A percentile compares a stretch with the other conserved stretches of the same genome.
Evolutionary conservation across 1,140 invertebrate species (phyloP).

Genomic region (Caerostris darwini): DNA sequence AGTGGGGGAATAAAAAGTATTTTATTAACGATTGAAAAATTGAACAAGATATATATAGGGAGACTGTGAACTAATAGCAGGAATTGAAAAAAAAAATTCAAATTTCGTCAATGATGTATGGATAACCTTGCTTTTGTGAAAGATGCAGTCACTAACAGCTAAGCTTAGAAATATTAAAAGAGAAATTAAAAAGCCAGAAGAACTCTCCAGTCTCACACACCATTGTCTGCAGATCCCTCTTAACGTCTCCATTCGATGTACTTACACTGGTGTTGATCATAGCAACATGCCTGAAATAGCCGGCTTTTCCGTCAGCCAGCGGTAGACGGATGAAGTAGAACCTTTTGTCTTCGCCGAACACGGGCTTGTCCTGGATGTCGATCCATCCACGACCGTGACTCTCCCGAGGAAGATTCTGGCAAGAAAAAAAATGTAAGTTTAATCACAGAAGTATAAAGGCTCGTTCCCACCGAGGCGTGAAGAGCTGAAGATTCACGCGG

Average conservation of each 20-base stretch:
- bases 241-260: slow-evolving; percentile 34
- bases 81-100: too few relatives aligned
- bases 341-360: slow-evolving; percentile 80
- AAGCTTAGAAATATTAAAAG: neutral
- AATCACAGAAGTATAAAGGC: too few relatives aligned
- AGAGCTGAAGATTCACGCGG: too few relatives aligned
- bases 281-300: slow-evolving; percentile 87
- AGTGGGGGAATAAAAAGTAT: too few relatives aligned
- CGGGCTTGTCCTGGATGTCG: slow-evolving; percentile 84
- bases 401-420: slow-evolving; percentile 66
- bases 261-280: slow-evolving; percentile 83
- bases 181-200: neutral
- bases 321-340: slow-evolving; percentile 85
- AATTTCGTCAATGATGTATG: too few relatives aligned
- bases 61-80: too few relatives aligned
- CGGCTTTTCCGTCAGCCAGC: slow-evolving; percentile 82
- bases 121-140: too few relatives aligned
- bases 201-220: slow-evolving; percentile 59
- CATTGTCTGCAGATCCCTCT: slow-evolving; percentile 42
- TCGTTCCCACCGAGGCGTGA: too few relatives aligned
- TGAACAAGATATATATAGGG: too few relatives aligned
- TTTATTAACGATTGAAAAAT: too few relatives aligned
- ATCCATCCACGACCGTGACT: slow-evolving; percentile 85
- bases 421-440: neutral
- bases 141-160: too few relatives aligned